phyloP scores from a whole-genome alignment of 2,113 vertebrate species.

The Chaetodon trifascialis region DNA sequence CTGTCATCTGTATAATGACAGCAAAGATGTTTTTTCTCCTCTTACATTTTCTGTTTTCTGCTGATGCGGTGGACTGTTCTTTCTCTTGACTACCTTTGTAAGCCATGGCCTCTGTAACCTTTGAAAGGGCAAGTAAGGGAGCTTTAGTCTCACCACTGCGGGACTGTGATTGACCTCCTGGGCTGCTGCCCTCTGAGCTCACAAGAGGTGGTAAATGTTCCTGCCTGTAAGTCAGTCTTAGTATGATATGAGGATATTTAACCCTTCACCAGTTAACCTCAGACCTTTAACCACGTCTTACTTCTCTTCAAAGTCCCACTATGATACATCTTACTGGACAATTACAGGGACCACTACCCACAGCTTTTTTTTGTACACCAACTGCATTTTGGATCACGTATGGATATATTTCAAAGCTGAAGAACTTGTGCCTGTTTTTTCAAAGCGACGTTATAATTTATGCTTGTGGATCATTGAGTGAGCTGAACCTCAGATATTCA shows the following conservation, averaged over 20 bases:
- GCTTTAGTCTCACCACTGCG: conserved; percentile 4
- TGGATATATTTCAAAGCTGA: conserved; percentile 90
- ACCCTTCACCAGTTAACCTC: conserved; percentile 52
- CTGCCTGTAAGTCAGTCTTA: conserved; percentile 46
- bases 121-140: conserved; percentile 30
- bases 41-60: conserved; percentile 35
- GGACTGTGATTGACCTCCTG: conserved; percentile 8
- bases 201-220: conserved; percentile 35
- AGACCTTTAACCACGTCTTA: conserved; percentile 34
- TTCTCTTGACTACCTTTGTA: conserved; percentile 42
- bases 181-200: conserved; percentile 18
- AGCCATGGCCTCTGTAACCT: conserved; percentile 54
- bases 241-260: conserved; percentile 52
- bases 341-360: conserved; percentile 58
- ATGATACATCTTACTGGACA: conserved; percentile 63
- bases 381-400: conserved; percentile 90
- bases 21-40: conserved; percentile 17
- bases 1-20: conserved; percentile 22
- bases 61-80: conserved; percentile 26
- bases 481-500: conserved; percentile 49
- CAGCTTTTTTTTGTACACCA: conserved; percentile 81
- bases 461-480: conserved; percentile 51
- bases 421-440: conserved; percentile 97
- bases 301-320: conserved; percentile 43
- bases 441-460: conserved; percentile 56